Conservation (phyloP, 2,888 invertebrate genomes). For the Pyrgus malvae region DNA sequence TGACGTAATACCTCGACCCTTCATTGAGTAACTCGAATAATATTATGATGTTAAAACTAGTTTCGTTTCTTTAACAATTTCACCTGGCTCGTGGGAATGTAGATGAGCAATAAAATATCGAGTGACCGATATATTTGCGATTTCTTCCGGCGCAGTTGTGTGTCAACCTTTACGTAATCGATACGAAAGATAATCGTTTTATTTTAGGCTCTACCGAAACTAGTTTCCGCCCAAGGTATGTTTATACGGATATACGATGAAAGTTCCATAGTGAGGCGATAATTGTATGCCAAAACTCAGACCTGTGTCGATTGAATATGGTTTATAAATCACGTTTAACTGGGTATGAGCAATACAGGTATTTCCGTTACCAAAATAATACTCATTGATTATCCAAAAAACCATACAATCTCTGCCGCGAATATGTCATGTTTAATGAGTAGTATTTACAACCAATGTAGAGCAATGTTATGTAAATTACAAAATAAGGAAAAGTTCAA, state of each 20-base stretch:
- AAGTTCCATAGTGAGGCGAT: neutral
- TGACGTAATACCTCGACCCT: slow-evolving; percentile 44
- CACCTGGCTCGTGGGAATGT: slow-evolving; percentile 51
- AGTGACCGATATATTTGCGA: slow-evolving; percentile 41
- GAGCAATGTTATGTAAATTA: too few relatives aligned
- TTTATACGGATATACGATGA: neutral
- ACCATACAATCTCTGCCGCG: too few relatives aligned
- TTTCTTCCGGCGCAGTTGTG: slow-evolving; percentile 36
- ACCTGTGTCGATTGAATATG: neutral
- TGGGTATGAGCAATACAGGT: too few relatives aligned
- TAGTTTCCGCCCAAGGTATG: neutral
- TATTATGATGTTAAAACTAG: slow-evolving; percentile 41
- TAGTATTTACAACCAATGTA: too few relatives aligned
- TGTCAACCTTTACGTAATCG: slow-evolving; percentile 40
- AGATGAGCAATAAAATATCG: slow-evolving; percentile 43
- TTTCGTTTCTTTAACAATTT: slow-evolving; percentile 53
- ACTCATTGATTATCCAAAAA: too few relatives aligned
- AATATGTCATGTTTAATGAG: too few relatives aligned
- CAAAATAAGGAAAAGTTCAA: too few relatives aligned
- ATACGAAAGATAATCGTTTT: slow-evolving; percentile 17
- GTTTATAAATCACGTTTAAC: neutral
- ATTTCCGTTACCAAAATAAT: too few relatives aligned
- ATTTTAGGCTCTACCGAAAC: slow-evolving; percentile 10
- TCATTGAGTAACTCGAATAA: slow-evolving; percentile 47
- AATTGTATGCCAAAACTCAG: neutral